Conservation (phyloP, 2,797 vertebrate species). For the Sarcoramphus papa region DNA sequence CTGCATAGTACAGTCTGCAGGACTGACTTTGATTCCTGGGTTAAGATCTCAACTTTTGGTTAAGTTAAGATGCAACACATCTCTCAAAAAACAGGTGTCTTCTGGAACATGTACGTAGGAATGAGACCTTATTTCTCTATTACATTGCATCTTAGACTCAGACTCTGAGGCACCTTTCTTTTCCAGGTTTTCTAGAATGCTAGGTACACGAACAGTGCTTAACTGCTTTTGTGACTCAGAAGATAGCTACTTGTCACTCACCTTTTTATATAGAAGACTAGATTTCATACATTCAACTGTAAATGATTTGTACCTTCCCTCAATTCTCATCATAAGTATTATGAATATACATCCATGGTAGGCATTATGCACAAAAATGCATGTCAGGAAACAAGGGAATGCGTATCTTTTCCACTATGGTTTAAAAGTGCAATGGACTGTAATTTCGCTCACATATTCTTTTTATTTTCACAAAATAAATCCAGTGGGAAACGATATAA, state of each 20-base stretch:
- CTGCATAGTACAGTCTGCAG: neutral
- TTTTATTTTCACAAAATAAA: neutral
- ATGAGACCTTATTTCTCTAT: neutral
- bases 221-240: neutral
- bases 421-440: neutral
- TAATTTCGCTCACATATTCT: neutral
- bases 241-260: neutral
- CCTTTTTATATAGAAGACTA: neutral
- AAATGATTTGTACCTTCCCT: neutral
- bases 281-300: neutral
- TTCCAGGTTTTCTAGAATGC: neutral
- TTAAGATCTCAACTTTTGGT: neutral
- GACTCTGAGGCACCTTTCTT: neutral
- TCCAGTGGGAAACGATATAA: neutral
- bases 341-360: neutral
- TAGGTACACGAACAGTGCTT: neutral
- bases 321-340: neutral
- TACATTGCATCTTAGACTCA: neutral
- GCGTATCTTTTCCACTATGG: neutral
- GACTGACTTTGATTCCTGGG: neutral
- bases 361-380: neutral
- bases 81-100: neutral
- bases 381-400: neutral
- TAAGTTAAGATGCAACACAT: neutral
- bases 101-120: neutral